Percentiles rank a stretch among this genome's conserved stretches.
phyloP scores from a whole-genome alignment of 30 jellyfish, hydroid and myxozoan genomes.

The Aurelia sp. region DNA sequence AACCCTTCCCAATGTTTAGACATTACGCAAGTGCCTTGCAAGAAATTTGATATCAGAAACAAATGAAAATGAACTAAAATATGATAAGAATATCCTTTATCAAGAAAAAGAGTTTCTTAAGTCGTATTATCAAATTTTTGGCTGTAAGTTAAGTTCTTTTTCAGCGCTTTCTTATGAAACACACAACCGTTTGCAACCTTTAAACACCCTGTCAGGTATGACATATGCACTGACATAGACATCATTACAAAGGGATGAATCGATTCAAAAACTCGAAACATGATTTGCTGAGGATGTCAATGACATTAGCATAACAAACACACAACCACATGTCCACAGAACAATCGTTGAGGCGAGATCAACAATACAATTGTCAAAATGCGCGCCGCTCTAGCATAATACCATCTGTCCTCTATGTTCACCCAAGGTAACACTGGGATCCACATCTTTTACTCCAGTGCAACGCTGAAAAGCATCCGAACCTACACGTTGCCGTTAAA shows the following conservation, averaged over 20 bases:
- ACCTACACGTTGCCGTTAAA: too few relatives aligned
- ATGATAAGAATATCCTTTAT: too few relatives aligned
- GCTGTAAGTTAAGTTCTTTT: not conserved
- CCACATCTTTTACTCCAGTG: too few relatives aligned
- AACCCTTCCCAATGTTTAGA: too few relatives aligned
- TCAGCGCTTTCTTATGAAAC: not conserved
- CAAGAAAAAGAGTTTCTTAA: too few relatives aligned
- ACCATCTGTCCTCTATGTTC: conserved; percentile 36
- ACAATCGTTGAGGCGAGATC: conserved; percentile 47
- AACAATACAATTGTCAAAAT: conserved; percentile 38
- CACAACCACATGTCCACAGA: conserved; percentile 72
- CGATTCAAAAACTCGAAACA: conserved; percentile 16
- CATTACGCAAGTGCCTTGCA: too few relatives aligned
- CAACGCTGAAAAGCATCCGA: too few relatives aligned
- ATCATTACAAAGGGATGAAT: conserved; percentile 12
- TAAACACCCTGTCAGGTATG: conserved; percentile 15
- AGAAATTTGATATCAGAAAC: too few relatives aligned
- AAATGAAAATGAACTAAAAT: too few relatives aligned
- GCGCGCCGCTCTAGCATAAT: conserved; percentile 61
- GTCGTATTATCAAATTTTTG: too few relatives aligned
- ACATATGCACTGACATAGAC: not conserved
- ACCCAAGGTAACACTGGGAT: too few relatives aligned
- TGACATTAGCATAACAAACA: conserved; percentile 61
- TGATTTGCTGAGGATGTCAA: not conserved
- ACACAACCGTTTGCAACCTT: not conserved